A percentile compares a stretch with the other conserved stretches of the same genome.
These are phyloP conservation scores for Stenurella melanura DNA, from an alignment of 2,888 invertebrate genomes.

Conservation along the genomic window DNA sequence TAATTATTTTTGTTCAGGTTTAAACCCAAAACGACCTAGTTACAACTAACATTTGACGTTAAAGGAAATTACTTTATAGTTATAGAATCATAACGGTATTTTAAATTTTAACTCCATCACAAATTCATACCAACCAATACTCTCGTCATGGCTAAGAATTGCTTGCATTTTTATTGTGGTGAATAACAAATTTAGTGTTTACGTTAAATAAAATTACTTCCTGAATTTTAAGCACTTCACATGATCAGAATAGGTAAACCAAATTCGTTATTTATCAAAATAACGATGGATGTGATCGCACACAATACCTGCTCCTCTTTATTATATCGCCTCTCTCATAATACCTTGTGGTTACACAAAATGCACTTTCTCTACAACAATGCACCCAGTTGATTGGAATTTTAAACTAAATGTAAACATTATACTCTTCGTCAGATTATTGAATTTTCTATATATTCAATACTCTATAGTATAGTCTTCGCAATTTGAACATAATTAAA, in stretches of 20 bases:
- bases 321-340: conserved; percentile 8
- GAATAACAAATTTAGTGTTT: conserved; percentile 13
- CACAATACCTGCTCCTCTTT: neutral
- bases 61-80: neutral
- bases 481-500: too few relatives aligned
- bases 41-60: neutral
- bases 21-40: neutral
- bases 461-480: too few relatives aligned
- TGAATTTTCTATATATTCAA: too few relatives aligned
- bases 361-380: conserved; percentile 29
- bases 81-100: neutral
- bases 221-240: conserved; percentile 18
- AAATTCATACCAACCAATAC: conserved; percentile 9
- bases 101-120: too few relatives aligned
- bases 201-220: conserved; percentile 3
- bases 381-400: conserved; percentile 22
- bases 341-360: conserved; percentile 10
- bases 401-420: neutral
- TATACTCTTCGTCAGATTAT: too few relatives aligned
- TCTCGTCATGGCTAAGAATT: neutral
- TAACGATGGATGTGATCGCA: neutral
- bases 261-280: conserved; percentile 4
- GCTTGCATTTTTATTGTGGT: neutral
- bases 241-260: conserved; percentile 19
- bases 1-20: neutral